phyloP scores from a whole-genome alignment of 2,888 invertebrate species.

The Acleris holmiana region DNA sequence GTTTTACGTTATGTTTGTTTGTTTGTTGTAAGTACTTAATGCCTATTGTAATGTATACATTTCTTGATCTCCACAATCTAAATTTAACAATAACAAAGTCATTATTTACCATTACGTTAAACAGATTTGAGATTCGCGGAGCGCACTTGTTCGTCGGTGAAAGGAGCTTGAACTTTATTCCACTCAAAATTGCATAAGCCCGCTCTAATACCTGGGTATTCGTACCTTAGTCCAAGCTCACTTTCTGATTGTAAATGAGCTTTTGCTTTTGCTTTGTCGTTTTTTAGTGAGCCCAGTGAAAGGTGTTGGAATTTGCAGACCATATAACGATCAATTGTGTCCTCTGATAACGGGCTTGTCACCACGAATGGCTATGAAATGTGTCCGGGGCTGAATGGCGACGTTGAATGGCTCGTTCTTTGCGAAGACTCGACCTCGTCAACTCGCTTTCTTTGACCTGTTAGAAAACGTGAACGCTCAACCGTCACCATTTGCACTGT shows the following conservation, averaged over 20 bases:
- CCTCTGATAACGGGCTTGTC: slow-evolving; percentile 40
- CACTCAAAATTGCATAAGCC: slow-evolving; percentile 57
- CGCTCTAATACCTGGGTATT: slow-evolving; percentile 54
- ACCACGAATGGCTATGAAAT: slow-evolving; percentile 43
- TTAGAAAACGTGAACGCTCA: slow-evolving; percentile 63
- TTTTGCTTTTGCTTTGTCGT: slow-evolving; percentile 59
- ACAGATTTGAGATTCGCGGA: slow-evolving; percentile 28
- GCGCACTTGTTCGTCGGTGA: slow-evolving; percentile 49
- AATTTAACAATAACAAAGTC: slow-evolving; percentile 18
- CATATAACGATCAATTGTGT: slow-evolving; percentile 49
- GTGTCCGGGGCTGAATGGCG: slow-evolving; percentile 51
- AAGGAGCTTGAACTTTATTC: slow-evolving; percentile 63
- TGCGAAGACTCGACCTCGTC: slow-evolving; percentile 53
- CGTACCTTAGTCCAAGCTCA: slow-evolving; percentile 52
- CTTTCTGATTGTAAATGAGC: slow-evolving; percentile 63
- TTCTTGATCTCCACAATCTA: not conserved
- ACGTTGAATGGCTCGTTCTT: slow-evolving; percentile 55
- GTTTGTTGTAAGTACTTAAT: too few species aligned
- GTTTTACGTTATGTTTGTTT: not conserved
- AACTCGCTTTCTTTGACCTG: slow-evolving; percentile 71
- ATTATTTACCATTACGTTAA: slow-evolving; percentile 33
- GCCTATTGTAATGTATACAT: slow-evolving; percentile 15
- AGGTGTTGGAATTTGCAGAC: slow-evolving; percentile 49
- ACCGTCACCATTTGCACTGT: slow-evolving; percentile 52
- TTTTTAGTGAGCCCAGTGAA: slow-evolving; percentile 54